These are phyloP conservation scores for Choristoneura rosaceana DNA, from an alignment of 2,888 invertebrate genomes.

Conservation along the genomic window DNA sequence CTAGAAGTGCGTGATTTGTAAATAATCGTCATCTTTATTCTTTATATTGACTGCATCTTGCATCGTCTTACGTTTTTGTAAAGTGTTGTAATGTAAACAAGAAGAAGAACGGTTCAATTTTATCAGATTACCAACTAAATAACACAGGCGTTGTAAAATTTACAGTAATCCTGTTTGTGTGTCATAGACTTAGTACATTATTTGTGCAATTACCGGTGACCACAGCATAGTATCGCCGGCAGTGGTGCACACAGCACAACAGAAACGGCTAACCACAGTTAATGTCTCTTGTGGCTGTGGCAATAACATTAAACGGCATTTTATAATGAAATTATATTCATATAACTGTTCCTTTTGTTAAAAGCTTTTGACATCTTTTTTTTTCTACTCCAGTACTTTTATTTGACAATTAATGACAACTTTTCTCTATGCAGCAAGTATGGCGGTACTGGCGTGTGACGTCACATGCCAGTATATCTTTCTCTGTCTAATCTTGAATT, in stretches of 20 bases:
- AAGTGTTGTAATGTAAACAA: too few relatives aligned
- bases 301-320: conserved; percentile 5
- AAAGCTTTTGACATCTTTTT: too few relatives aligned
- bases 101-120: not conserved
- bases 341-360: not conserved
- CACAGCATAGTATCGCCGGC: not conserved
- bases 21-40: not conserved
- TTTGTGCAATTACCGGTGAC: not conserved
- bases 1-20: not conserved
- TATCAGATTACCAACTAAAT: not conserved
- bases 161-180: not conserved
- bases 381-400: too few relatives aligned
- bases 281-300: conserved; percentile 1
- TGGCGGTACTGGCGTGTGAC: too few relatives aligned
- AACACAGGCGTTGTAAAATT: not conserved
- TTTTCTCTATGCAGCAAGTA: too few relatives aligned
- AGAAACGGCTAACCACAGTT: conserved; percentile 9
- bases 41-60: not conserved
- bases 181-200: not conserved
- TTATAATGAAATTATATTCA: not conserved
- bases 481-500: too few relatives aligned
- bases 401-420: too few relatives aligned
- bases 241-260: not conserved
- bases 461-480: too few relatives aligned
- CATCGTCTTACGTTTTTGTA: too few relatives aligned